Evolutionary conservation across 2,113 vertebrate genomes (phyloP).

Genomic region (Paracanthobrama guichenoti): DNA sequence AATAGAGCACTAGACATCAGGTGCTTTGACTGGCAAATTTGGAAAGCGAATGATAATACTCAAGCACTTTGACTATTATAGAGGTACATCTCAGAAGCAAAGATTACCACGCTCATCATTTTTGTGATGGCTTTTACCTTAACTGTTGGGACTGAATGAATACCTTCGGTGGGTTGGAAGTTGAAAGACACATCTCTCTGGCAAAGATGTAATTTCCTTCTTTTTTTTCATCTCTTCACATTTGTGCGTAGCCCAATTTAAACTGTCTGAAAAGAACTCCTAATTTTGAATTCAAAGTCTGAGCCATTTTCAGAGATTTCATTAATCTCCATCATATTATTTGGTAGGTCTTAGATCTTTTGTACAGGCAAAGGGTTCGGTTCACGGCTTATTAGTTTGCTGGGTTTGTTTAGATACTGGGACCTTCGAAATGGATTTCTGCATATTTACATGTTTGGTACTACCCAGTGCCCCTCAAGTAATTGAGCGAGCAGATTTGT

Average conservation of each 20-base stretch:
- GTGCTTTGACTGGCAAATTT: constrained; percentile 25
- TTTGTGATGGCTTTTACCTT: constrained; percentile 11
- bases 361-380: not conserved
- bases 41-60: constrained; percentile 13
- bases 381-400: constrained; percentile 4
- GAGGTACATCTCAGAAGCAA: not conserved
- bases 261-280: constrained; percentile 6
- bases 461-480: not conserved
- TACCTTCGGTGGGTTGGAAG: constrained; percentile 8
- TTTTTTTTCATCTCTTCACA: not conserved
- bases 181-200: constrained; percentile 23
- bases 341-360: constrained; percentile 18
- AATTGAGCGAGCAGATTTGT: constrained; percentile 6
- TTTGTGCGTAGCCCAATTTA: not conserved
- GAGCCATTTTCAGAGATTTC: constrained; percentile 19
- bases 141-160: constrained; percentile 25
- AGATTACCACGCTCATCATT: not conserved
- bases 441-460: constrained; percentile 2
- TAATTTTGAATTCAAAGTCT: constrained; percentile 21
- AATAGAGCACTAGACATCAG: constrained; percentile 11
- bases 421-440: not conserved
- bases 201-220: constrained; percentile 22
- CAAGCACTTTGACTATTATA: constrained; percentile 24
- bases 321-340: constrained; percentile 1
- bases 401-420: not conserved